Conservation (phyloP, 2,113 vertebrate species). For the Esox niger region DNA sequence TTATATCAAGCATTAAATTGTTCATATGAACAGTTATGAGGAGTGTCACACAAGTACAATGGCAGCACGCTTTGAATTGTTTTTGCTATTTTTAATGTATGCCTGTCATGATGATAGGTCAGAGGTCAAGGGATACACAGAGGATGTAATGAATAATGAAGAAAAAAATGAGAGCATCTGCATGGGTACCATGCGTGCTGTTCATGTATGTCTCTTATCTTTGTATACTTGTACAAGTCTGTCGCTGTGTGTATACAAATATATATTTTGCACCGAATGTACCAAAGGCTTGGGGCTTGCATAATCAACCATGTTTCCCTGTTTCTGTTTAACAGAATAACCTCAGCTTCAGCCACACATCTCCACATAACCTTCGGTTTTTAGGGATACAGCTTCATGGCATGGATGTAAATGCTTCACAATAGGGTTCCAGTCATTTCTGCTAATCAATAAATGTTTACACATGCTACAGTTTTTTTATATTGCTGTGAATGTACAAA, state of each 20-base stretch:
- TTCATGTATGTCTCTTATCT: slow-evolving; percentile 64
- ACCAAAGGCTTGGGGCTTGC: slow-evolving; percentile 73
- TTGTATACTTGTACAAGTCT: slow-evolving; percentile 68
- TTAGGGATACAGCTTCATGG: slow-evolving; percentile 37
- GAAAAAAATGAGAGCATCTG: slow-evolving; percentile 56
- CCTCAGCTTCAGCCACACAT: slow-evolving; percentile 20
- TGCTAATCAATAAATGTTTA: slow-evolving; percentile 28
- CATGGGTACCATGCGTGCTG: slow-evolving; percentile 55
- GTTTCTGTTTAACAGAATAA: slow-evolving; percentile 48
- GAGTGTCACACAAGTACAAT: slow-evolving; percentile 24
- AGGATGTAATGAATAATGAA: slow-evolving; percentile 56
- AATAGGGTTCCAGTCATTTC: slow-evolving; percentile 21
- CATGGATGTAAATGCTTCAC: slow-evolving; percentile 39
- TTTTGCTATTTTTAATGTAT: slow-evolving; percentile 48
- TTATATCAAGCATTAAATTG: background rate
- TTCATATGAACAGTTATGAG: background rate
- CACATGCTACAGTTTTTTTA: slow-evolving; percentile 34
- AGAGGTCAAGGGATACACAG: slow-evolving; percentile 41
- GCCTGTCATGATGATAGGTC: slow-evolving; percentile 55
- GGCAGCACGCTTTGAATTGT: slow-evolving; percentile 47
- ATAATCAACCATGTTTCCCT: slow-evolving; percentile 55
- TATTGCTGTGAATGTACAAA: slow-evolving; percentile 34
- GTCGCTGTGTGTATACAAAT: slow-evolving; percentile 65
- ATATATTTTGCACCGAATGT: slow-evolving; percentile 74
- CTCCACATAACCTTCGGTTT: slow-evolving; percentile 39